These are phyloP conservation scores for Dryomyza anilis DNA, from an alignment of 2,888 invertebrate genomes.

Conservation along the genomic window DNA sequence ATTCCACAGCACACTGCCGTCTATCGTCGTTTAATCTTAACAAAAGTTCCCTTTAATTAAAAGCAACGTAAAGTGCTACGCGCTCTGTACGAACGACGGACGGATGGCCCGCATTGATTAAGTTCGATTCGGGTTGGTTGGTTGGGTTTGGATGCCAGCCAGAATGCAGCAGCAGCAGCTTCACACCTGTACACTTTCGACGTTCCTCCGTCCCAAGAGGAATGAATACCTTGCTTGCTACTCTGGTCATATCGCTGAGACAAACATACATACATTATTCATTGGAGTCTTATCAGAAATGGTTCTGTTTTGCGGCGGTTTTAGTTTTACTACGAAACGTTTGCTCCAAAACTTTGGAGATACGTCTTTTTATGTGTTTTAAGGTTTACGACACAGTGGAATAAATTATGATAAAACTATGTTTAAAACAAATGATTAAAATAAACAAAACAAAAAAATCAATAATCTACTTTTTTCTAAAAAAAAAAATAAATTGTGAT, in stretches of 20 bases:
- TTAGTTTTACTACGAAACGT: slow-evolving; percentile 12
- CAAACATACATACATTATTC: slow-evolving; percentile 15
- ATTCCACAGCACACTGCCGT: neutral
- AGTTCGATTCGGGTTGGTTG: neutral
- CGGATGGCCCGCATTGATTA: slow-evolving; percentile 14
- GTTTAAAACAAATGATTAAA: neutral
- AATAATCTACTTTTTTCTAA: too few species aligned
- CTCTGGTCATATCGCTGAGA: neutral
- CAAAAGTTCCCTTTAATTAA: slow-evolving; percentile 21
- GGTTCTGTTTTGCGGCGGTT: slow-evolving; percentile 13
- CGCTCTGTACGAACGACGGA: too few species aligned
- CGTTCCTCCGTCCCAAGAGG: too few species aligned
- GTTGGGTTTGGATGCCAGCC: too few species aligned
- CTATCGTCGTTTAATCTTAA: slow-evolving; percentile 18
- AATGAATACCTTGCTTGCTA: too few species aligned
- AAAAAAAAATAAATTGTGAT: too few species aligned
- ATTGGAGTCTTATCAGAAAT: slow-evolving; percentile 15
- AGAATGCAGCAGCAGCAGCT: neutral
- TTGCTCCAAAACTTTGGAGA: slow-evolving; percentile 1
- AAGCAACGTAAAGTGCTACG: neutral
- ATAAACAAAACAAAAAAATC: neutral
- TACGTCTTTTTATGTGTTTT: neutral
- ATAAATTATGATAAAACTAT: neutral
- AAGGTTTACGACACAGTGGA: neutral
- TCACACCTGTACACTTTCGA: too few species aligned